Base-by-base conservation (phyloP, 2,797 vertebrate species). In the Brotula barbata region DNA sequence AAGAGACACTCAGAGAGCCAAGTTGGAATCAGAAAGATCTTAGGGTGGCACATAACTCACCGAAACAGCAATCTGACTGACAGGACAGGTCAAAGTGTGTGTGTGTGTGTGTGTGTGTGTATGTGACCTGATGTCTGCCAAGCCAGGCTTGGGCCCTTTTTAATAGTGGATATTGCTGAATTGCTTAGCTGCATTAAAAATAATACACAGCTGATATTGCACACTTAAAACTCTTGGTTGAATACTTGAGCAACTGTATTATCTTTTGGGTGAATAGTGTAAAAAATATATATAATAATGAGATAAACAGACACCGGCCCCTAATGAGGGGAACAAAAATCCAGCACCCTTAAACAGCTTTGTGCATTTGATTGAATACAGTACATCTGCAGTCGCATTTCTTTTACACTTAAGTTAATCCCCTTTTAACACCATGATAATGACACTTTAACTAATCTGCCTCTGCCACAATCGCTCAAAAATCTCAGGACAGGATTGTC, bases 161-260 rank as follows among this genome's bases (percentile, higher is more conserved):
- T 47, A 60, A 70, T 73, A 53, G 71, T 48, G 47, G 33, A 49
- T 67, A 55, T 64, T 6, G 28, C 6, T 57, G 34, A 31, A 28
- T 62, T 60, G 23, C 21, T 43, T 6, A 33, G 47, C 56, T 67
- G 58, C 31, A 55, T 68, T 76, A 71, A 68, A 64, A 64, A 52
- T 31, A 71, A 79, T 51, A 78, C 60, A 78, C 56, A n/a, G 54
- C 70, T 73, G 48, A 80, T 87, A 89, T 87, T 90, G 85, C 88
- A 91, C 88, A 80, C 71, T 51, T 44, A 49, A 58, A 44, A 28
- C 25, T 8, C 25, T 28, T 8, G 25, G 25, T 28, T 28, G 25
- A 28, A 28, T 8, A 47, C 20, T n/a, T n/a, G n/a, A n/a, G n/a
- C n/a, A n/a, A n/a, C n/a, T n/a, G n/a, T n/a, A n/a, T n/a, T n/a